Evolutionary conservation across 2,113 vertebrate genomes (phyloP).

Genomic region (Piaya cayana): DNA sequence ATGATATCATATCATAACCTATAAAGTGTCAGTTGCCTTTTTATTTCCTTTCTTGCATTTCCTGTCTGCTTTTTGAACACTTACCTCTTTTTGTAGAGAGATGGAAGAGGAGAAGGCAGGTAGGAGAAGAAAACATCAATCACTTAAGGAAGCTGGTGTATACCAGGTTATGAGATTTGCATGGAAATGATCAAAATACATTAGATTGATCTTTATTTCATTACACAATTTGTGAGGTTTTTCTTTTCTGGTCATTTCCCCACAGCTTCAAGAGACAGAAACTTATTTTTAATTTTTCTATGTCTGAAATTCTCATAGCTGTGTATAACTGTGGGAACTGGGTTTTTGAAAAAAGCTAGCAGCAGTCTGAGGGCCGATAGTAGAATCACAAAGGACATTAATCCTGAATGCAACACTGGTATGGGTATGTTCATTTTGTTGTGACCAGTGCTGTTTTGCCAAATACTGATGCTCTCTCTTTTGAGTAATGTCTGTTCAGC

Average conservation of each 20-base stretch:
- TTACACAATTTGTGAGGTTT: not conserved
- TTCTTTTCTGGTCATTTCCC: not conserved
- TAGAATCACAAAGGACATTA: not conserved
- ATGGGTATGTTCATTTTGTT: not conserved
- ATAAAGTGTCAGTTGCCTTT: not conserved
- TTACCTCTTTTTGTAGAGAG: not conserved
- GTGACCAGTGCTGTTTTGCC: not conserved
- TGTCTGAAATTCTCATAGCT: not conserved
- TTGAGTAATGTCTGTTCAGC: not conserved
- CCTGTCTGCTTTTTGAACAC: not conserved
- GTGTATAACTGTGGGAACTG: not conserved
- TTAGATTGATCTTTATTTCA: not conserved
- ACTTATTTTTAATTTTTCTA: not conserved
- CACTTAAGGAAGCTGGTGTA: not conserved
- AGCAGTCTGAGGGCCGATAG: not conserved
- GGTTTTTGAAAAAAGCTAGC: not conserved
- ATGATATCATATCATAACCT: rapidly evolving
- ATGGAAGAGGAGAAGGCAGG: not conserved
- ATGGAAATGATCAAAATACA: not conserved
- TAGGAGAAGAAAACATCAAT: not conserved
- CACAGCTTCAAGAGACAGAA: not conserved
- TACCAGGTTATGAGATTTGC: not conserved
- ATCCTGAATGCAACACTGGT: not conserved
- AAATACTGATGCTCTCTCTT: not conserved
- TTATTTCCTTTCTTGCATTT: not conserved